These are phyloP conservation scores for Phortica variegata DNA, from an alignment of 1,140 invertebrate genomes.

Conservation along the genomic window DNA sequence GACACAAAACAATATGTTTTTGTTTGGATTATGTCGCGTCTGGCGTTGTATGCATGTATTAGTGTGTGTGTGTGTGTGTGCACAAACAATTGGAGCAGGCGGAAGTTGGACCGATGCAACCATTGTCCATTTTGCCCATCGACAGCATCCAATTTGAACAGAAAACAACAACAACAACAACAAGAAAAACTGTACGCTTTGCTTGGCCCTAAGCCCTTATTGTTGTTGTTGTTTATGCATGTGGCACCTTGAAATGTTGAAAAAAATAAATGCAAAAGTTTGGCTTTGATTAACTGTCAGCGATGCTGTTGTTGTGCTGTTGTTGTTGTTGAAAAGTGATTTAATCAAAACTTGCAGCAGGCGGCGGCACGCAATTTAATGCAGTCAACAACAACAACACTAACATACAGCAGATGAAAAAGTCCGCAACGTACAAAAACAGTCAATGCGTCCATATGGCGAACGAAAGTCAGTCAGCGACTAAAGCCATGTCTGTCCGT, in stretches of 20 bases:
- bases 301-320: too few species aligned
- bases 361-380: slow-evolving; percentile 16
- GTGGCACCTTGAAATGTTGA: slow-evolving; percentile 37
- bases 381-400: slow-evolving; percentile 15
- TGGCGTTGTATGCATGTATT: neutral
- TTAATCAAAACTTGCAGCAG: slow-evolving; percentile 40
- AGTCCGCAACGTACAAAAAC: slow-evolving; percentile 1
- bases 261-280: slow-evolving; percentile 4
- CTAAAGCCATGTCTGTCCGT: too few species aligned
- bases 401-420: slow-evolving; percentile 21
- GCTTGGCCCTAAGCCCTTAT: too few species aligned
- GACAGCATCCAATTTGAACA: neutral
- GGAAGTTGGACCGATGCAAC: slow-evolving; percentile 37
- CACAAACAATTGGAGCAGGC: slow-evolving; percentile 53
- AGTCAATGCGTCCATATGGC: neutral
- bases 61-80: slow-evolving; percentile 21
- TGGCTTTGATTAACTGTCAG: slow-evolving; percentile 51
- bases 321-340: slow-evolving; percentile 52
- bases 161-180: slow-evolving; percentile 9
- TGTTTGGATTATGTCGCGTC: slow-evolving; percentile 46
- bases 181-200: neutral
- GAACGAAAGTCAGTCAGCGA: too few species aligned
- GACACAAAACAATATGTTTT: slow-evolving; percentile 54
- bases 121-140: slow-evolving; percentile 17
- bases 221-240: too few species aligned